Evolutionary conservation across 2,888 invertebrate species (phyloP).

Genomic region (Ochropleura leucogaster): DNA sequence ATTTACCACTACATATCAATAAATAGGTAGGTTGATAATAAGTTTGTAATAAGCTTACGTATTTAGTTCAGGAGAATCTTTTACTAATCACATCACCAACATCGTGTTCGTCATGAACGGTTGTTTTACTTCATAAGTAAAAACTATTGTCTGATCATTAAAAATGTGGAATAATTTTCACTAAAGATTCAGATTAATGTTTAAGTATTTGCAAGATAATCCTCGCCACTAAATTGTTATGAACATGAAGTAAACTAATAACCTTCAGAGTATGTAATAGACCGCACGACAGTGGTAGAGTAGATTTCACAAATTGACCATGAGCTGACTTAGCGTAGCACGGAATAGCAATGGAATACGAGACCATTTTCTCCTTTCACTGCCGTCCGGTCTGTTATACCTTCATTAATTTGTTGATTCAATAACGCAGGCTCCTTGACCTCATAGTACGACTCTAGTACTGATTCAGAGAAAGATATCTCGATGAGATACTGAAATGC

Average conservation of each 20-base stretch:
- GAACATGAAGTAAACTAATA: neutral
- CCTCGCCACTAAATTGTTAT: neutral
- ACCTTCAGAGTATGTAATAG: neutral
- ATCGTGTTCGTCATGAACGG: conserved; percentile 26
- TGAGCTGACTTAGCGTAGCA: neutral
- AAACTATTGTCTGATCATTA: neutral
- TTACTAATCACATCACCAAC: conserved; percentile 21
- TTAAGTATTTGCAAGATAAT: neutral
- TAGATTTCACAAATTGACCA: neutral
- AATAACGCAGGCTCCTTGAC: conserved; percentile 1
- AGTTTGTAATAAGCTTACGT: neutral
- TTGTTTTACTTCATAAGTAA: conserved; percentile 2
- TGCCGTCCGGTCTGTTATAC: neutral
- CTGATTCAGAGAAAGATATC: neutral
- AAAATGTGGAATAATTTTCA: neutral
- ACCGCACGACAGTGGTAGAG: too few relatives aligned
- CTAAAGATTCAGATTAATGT: neutral
- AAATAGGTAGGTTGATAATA: conserved; percentile 6
- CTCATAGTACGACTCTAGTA: neutral
- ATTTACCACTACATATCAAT: conserved; percentile 22
- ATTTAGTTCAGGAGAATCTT: conserved; percentile 10
- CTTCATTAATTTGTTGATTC: neutral
- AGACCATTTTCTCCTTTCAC: neutral
- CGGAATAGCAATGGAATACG: neutral
- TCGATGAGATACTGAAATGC: neutral